Conservation (phyloP, 2,797 vertebrate genomes). For the Smutsia temminckii region DNA sequence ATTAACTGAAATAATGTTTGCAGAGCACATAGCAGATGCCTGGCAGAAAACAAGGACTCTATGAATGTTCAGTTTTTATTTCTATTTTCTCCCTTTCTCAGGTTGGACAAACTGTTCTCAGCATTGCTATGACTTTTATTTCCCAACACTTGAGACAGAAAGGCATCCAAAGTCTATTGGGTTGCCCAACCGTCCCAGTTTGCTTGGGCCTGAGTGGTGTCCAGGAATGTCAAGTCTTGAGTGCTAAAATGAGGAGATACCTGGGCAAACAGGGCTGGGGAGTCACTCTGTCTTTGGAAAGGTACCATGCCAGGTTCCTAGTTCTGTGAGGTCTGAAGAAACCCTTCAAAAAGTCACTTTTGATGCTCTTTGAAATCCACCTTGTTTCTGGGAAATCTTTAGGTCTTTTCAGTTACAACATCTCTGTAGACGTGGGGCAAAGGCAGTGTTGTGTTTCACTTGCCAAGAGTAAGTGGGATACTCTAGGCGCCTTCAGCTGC, state of each 20-base stretch:
- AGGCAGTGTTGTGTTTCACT: background rate
- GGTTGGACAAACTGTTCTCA: background rate
- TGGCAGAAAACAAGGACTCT: background rate
- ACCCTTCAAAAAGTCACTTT: background rate
- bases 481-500: background rate
- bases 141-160: background rate
- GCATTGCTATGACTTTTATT: background rate
- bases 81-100: background rate
- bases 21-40: background rate
- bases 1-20: background rate
- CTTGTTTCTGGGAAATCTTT: slow-evolving; percentile 58
- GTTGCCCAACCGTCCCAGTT: background rate
- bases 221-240: background rate
- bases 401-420: slow-evolving; percentile 12
- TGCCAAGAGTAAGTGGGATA: slow-evolving; percentile 43
- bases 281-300: background rate
- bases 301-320: background rate
- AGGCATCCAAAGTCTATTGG: background rate
- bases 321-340: background rate
- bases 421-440: slow-evolving; percentile 31
- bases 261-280: background rate
- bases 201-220: background rate
- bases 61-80: background rate
- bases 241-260: background rate
- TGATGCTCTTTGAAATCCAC: slow-evolving; percentile 26